Conservation (phyloP, 2,797 vertebrate species). For the Delichon dasypus region DNA sequence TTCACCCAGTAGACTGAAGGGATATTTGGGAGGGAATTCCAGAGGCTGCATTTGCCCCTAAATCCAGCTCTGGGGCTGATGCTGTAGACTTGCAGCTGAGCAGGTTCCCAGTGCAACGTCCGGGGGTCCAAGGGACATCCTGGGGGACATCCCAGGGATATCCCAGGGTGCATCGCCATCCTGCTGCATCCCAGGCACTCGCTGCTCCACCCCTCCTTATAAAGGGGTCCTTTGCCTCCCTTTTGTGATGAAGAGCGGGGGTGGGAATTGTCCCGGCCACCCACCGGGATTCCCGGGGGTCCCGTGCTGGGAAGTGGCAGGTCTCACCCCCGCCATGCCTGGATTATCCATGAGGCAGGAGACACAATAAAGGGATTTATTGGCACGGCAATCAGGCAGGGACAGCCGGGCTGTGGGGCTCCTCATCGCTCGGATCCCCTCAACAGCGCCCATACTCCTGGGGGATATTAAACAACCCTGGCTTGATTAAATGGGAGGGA, state of each 20-base stretch:
- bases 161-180: rapidly evolving
- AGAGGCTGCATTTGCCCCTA: neutral
- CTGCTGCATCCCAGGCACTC: neutral
- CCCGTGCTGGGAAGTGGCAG: neutral
- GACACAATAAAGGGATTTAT: neutral
- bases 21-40: neutral
- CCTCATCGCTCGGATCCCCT: neutral
- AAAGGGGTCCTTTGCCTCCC: neutral
- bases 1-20: too few relatives aligned
- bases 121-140: neutral
- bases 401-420: neutral
- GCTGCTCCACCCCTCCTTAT: neutral
- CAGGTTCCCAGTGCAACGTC: rapidly evolving
- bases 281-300: neutral
- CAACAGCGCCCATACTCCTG: rapidly evolving
- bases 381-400: rapidly evolving
- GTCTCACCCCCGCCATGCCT: rapidly evolving
- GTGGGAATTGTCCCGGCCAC: neutral
- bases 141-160: neutral
- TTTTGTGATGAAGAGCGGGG: neutral
- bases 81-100: rapidly evolving
- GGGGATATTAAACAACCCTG: neutral
- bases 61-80: neutral
- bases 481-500: neutral
- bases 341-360: neutral